Evolutionary conservation across 2,888 invertebrate genomes (phyloP).

Genomic region (Tenthredo distinguenda): DNA sequence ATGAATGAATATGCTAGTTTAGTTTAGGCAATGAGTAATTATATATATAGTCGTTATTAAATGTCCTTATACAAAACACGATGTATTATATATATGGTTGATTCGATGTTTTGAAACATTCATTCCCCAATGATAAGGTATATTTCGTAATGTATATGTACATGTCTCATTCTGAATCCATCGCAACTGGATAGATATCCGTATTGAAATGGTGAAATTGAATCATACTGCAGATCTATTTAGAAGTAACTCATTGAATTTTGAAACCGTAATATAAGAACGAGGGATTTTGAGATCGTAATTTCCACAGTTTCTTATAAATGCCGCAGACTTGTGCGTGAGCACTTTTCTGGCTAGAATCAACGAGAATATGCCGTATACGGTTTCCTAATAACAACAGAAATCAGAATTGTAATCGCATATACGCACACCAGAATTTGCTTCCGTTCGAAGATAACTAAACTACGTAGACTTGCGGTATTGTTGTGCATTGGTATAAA

Average conservation of each 20-base stretch:
- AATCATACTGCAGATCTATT: too few species aligned
- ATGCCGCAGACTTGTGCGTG: not conserved
- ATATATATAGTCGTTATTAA: not conserved
- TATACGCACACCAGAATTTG: not conserved
- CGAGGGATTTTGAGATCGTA: not conserved
- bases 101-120: not conserved
- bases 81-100: not conserved
- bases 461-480: not conserved
- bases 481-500: not conserved
- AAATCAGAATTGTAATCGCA: not conserved
- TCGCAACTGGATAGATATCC: not conserved
- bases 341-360: not conserved
- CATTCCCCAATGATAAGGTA: too few species aligned
- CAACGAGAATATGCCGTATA: too few species aligned
- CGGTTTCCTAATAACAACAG: not conserved
- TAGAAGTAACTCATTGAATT: not conserved
- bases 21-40: not conserved
- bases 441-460: not conserved
- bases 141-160: not conserved
- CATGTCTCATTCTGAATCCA: not conserved
- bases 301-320: not conserved
- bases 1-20: not conserved
- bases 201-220: too few species aligned
- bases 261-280: not conserved
- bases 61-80: not conserved